A percentile compares a stretch with the other conserved stretches of the same genome.
Evolutionary conservation across 2,797 vertebrate genomes (phyloP).

Genomic region (Chelidonichthys spinosus): DNA sequence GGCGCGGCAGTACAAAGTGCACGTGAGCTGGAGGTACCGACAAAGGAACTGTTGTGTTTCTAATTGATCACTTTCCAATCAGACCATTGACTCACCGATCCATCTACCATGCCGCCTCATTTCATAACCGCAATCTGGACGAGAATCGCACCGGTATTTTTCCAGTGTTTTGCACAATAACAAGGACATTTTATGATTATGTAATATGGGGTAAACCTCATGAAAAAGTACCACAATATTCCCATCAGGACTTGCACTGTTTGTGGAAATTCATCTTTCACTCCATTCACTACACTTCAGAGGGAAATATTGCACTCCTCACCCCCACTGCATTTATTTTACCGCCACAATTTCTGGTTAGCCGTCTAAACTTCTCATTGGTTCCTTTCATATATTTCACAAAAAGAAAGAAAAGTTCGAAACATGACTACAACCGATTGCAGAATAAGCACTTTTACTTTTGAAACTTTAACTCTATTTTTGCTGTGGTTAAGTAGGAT

Average conservation of each 20-base stretch:
- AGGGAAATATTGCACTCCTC: not conserved
- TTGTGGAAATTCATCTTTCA: no score
- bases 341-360: not conserved
- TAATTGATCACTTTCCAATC: slow-evolving; percentile 7
- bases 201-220: no score
- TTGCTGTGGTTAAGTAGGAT: not conserved
- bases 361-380: no score
- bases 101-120: not conserved
- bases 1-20: slow-evolving; percentile 15
- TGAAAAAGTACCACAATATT: not conserved
- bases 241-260: no score
- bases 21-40: slow-evolving; percentile 17
- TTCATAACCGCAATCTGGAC: not conserved
- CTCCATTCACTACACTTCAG: not conserved
- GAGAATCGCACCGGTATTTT: not conserved
- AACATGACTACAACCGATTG: not conserved
- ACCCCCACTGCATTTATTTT: not conserved
- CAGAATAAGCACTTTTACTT: not conserved
- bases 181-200: not conserved
- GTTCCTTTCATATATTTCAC: not conserved
- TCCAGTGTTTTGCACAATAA: not conserved
- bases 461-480: no score
- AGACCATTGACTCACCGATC: slow-evolving; percentile 34
- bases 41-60: not conserved
- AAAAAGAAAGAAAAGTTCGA: not conserved